Base-by-base conservation (phyloP, 2,113 vertebrate genomes). In the Rhizomys pruinosus region DNA sequence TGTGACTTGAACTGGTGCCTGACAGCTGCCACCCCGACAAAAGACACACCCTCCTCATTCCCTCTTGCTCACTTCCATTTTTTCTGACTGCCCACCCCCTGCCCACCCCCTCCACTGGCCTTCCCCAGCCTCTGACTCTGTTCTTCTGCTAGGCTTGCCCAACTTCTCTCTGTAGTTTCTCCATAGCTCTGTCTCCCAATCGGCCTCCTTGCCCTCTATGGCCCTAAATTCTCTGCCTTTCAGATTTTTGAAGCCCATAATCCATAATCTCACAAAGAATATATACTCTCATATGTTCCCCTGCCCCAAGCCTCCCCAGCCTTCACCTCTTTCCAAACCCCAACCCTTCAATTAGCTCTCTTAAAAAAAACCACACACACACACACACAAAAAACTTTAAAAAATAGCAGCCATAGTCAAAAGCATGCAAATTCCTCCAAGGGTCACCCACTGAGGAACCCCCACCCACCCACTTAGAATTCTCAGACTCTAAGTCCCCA, bases 1-100 rank as follows among this genome's bases (percentile, higher is more conserved):
- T 29, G 23, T 19, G 34, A 71, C 44, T 42, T 42, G 47, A 89
- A 11, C n/a, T 76, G 13, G 7, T 64, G n/a, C 2, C 61, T 5
- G 0, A 25, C 5, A 39, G 44, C n/a, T 0, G 5, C n/a, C 57
- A 42, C 34, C 10, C 9, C 39, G 10, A 6, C 23, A 8, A 64
- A 23, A 20, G 9, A 2, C 22, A 64, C n/a, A 13, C 23, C 74
- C 16, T 87, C 37, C 7, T 61, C 4, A 4, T 27, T 66, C 34
- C 32, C 37, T 29, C 1, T 2, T 37, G 29, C 42, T 15, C 25
- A 42, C 37, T 29, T 63, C 23, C 16, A 11, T 57, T 39, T 47
- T 42, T 55, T 61, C 27, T 3, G n/a, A 12, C 0, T 47, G 91
- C 16, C 76, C 71, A 3, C 39, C 37, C 32, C 27, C 27, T 23